Conservation (phyloP, 1,140 invertebrate genomes). For the Rhysida immarginata region DNA sequence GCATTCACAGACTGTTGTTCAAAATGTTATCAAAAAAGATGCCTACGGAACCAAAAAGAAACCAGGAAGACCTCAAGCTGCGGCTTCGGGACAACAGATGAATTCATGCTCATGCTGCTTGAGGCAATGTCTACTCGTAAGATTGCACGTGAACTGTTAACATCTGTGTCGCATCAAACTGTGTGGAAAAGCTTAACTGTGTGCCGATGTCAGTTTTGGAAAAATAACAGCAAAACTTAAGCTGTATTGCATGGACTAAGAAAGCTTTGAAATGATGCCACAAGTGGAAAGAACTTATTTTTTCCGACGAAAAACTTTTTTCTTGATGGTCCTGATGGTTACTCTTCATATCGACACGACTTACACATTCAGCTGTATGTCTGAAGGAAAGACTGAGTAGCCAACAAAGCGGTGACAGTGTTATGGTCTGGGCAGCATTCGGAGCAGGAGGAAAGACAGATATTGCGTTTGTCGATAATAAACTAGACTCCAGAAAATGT, state of each 20-base stretch:
- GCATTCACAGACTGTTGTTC: background rate
- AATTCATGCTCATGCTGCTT: background rate
- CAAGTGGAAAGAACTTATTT: background rate
- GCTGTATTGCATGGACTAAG: background rate
- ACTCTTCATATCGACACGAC: background rate
- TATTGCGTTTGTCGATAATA: background rate
- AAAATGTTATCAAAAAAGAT: background rate
- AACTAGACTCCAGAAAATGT: background rate
- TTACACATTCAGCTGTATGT: background rate
- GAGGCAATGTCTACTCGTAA: background rate
- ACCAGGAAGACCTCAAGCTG: background rate
- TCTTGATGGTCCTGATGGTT: background rate
- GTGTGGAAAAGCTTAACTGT: background rate
- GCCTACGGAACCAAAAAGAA: background rate
- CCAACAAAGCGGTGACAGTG: background rate
- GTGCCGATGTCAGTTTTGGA: background rate
- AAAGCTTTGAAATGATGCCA: background rate
- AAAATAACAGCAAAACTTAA: background rate
- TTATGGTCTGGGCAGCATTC: background rate
- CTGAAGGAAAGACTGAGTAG: background rate
- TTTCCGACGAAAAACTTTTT: background rate
- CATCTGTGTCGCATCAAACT: background rate
- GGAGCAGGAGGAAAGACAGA: background rate
- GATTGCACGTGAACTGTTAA: background rate
- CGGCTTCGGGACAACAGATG: background rate